Evolutionary conservation across 2,113 vertebrate species (phyloP).

Genomic region (Perca flavescens): DNA sequence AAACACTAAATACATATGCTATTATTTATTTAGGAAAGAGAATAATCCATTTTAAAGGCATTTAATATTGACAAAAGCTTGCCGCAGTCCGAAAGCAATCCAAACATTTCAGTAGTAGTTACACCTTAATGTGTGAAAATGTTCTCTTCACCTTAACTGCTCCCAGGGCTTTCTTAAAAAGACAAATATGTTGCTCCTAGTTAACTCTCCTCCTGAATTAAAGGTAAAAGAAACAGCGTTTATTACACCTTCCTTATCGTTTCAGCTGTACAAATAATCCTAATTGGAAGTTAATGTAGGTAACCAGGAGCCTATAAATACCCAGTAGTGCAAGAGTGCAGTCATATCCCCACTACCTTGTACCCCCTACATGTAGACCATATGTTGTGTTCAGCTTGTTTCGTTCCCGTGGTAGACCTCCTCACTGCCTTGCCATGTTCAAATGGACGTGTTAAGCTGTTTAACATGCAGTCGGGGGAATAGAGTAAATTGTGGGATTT

Average conservation of each 20-base stretch:
- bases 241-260: constrained; percentile 35
- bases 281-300: constrained; percentile 57
- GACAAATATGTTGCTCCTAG: constrained; percentile 5
- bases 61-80: background rate
- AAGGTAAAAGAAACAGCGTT: constrained; percentile 22
- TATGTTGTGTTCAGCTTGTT: constrained; percentile 71
- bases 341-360: constrained; percentile 44
- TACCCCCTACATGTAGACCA: constrained; percentile 74
- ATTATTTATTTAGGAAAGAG: constrained; percentile 19
- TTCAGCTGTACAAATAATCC: constrained; percentile 61
- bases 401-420: constrained; percentile 67
- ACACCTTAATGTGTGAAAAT: constrained; percentile 4
- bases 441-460: constrained; percentile 75
- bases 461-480: constrained; percentile 93
- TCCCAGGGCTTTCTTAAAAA: constrained; percentile 16
- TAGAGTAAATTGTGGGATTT: constrained; percentile 94
- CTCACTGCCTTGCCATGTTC: constrained; percentile 70
- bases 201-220: background rate
- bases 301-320: constrained; percentile 60
- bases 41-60: constrained; percentile 1
- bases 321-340: constrained; percentile 38
- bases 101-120: background rate
- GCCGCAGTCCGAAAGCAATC: background rate
- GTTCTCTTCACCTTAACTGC: background rate
- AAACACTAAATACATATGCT: constrained; percentile 8